phyloP scores from a whole-genome alignment of 2,113 vertebrate genomes.

The Dinomys branickii region DNA sequence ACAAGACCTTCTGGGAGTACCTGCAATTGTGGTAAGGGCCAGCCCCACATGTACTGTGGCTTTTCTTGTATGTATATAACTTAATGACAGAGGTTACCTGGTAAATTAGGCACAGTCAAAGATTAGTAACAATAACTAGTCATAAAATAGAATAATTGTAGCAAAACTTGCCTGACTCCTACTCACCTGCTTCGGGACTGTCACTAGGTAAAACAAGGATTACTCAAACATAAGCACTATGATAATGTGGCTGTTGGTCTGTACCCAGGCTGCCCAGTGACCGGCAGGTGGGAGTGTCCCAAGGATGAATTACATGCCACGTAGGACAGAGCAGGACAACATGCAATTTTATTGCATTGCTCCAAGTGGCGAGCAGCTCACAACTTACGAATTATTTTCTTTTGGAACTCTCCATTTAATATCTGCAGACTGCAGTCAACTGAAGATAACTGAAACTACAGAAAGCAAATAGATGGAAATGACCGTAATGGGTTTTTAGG shows the following conservation, averaged over 20 bases:
- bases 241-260: background rate
- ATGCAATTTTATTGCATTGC: background rate
- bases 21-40: background rate
- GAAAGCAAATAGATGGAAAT: background rate
- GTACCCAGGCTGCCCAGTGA: too few relatives aligned
- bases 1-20: fast-evolving
- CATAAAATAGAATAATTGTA: background rate
- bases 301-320: background rate
- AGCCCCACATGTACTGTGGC: background rate
- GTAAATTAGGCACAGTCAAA: background rate
- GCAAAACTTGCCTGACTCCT: background rate
- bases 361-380: background rate
- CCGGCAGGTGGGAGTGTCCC: background rate
- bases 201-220: background rate
- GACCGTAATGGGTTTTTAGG: too few relatives aligned
- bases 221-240: background rate
- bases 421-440: background rate
- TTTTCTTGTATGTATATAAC: background rate
- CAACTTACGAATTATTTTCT: background rate
- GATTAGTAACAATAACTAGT: background rate
- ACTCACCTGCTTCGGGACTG: too few relatives aligned
- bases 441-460: background rate
- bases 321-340: too few relatives aligned
- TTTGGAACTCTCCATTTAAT: background rate
- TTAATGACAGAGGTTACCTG: background rate